phyloP scores from a whole-genome alignment of 1,140 invertebrate genomes.

The Hycleus phaleratus region DNA sequence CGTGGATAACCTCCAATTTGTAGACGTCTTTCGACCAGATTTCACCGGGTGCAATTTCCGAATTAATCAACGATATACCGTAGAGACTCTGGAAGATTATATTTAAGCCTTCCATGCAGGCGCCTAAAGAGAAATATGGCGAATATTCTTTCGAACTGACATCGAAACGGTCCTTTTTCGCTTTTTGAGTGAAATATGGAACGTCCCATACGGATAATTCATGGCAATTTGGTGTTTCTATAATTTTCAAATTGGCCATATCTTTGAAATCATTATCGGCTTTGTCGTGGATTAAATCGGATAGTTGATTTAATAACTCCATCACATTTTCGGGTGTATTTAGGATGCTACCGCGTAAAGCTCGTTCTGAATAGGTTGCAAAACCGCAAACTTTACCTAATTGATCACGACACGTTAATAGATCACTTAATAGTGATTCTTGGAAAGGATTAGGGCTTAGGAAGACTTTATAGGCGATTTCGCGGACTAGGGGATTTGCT shows the following conservation, averaged over 20 bases:
- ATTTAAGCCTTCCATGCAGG: conserved; percentile 94
- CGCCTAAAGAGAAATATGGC: conserved; percentile 89
- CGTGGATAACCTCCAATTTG: conserved; percentile 78
- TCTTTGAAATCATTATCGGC: conserved; percentile 62
- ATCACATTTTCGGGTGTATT: conserved; percentile 69
- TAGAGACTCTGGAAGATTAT: conserved; percentile 73
- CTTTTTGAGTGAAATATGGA: conserved; percentile 67
- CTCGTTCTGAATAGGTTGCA: conserved; percentile 77
- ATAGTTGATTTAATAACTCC: conserved; percentile 74
- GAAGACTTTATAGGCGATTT: conserved; percentile 83
- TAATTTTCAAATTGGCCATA: conserved; percentile 68
- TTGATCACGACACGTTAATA: conserved; percentile 65
- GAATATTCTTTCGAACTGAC: conserved; percentile 62
- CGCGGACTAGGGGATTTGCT: conserved; percentile 66
- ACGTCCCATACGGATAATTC: conserved; percentile 74
- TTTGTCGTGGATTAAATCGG: conserved; percentile 54
- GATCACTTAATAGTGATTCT: conserved; percentile 61
- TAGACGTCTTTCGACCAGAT: conserved; percentile 80
- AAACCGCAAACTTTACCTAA: conserved; percentile 85
- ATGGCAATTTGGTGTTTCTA: conserved; percentile 44
- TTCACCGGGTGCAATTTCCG: conserved; percentile 66
- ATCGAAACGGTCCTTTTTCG: conserved; percentile 61
- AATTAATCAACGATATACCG: conserved; percentile 65
- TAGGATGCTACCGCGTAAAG: conserved; percentile 79
- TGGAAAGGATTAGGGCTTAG: conserved; percentile 72